phyloP scores from a whole-genome alignment of 2,888 invertebrate species.

The Pseudeuparius sepicola region DNA sequence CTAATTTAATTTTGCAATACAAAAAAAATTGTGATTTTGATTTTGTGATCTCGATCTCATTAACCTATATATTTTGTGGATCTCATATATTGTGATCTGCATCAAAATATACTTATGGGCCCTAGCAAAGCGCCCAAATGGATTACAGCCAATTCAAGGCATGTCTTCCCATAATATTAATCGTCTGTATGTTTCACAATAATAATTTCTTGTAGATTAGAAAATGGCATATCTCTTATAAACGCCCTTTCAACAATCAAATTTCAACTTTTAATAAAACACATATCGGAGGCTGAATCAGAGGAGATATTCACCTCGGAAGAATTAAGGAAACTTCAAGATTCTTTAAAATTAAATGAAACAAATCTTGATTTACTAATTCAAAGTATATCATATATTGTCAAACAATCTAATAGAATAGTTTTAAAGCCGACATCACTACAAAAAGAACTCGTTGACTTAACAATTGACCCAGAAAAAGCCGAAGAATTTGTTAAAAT shows the following conservation, averaged over 20 bases:
- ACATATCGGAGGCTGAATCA: slow-evolving; percentile 25
- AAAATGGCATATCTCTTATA: slow-evolving; percentile 30
- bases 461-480: slow-evolving; percentile 43
- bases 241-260: slow-evolving; percentile 29
- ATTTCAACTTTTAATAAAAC: slow-evolving; percentile 29
- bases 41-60: no score
- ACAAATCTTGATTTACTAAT: slow-evolving; percentile 27
- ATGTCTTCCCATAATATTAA: no score
- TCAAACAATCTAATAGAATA: slow-evolving; percentile 42
- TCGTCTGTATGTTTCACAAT: no score
- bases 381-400: slow-evolving; percentile 36
- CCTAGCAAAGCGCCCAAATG: no score
- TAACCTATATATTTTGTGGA: no score
- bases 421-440: slow-evolving; percentile 46
- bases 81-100: no score
- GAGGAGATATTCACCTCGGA: slow-evolving; percentile 27
- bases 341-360: slow-evolving; percentile 27
- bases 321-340: slow-evolving; percentile 28
- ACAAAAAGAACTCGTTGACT: slow-evolving; percentile 41
- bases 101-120: no score
- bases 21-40: no score
- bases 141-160: no score
- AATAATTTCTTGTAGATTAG: slow-evolving; percentile 29
- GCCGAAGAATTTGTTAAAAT: slow-evolving; percentile 45
- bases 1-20: no score